A percentile compares a stretch with the other conserved stretches of the same genome.
Evolutionary conservation across 2,888 invertebrate species (phyloP).

Genomic region (Marronus borbonicus): DNA sequence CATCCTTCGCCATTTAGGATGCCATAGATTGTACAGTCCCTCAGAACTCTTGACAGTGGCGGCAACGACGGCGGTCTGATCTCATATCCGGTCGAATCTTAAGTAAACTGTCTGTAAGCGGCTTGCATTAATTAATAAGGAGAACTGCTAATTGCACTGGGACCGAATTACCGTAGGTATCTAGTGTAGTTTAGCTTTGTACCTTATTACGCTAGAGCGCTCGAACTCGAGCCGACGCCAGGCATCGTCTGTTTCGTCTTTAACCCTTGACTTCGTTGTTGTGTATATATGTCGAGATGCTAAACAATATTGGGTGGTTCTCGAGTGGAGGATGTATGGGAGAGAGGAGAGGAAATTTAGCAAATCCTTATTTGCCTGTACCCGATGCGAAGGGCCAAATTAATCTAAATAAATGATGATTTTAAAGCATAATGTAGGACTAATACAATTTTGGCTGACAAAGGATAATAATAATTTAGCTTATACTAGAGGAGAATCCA

Average conservation of each 20-base stretch:
- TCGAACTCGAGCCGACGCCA: not conserved
- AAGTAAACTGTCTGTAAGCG: constrained; percentile 70
- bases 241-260: not conserved
- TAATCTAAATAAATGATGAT: constrained; percentile 13
- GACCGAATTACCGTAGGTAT: constrained; percentile 62
- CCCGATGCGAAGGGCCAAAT: not conserved
- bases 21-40: too few species aligned
- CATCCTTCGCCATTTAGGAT: too few species aligned
- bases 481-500: too few species aligned
- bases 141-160: constrained; percentile 70
- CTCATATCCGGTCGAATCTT: constrained; percentile 68
- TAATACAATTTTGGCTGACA: not conserved
- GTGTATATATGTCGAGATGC: not conserved
- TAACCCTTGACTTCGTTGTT: not conserved
- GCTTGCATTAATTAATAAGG: constrained; percentile 71
- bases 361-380: constrained; percentile 13
- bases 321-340: not conserved
- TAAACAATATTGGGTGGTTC: not conserved
- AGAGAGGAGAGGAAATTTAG: not conserved
- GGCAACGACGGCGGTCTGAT: constrained; percentile 51
- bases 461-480: too few species aligned
- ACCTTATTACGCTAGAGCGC: constrained; percentile 15
- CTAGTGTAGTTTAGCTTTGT: constrained; percentile 44
- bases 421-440: not conserved
- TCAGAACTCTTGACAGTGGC: too few species aligned